These are phyloP conservation scores for Drymonia ruficornis DNA, from an alignment of 2,888 invertebrate species.

Conservation along the genomic window DNA sequence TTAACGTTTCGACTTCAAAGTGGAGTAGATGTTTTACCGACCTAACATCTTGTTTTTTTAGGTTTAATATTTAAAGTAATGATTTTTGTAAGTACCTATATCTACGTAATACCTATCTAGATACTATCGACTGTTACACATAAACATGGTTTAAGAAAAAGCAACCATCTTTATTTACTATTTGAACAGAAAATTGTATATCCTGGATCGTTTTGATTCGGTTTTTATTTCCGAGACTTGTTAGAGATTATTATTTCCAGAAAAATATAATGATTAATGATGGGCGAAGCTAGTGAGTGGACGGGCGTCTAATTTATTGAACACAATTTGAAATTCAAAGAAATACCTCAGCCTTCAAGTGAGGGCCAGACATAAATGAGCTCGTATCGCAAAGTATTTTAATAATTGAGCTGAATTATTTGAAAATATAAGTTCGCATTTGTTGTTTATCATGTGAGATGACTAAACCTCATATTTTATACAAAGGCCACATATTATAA, in stretches of 20 bases:
- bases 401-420: background rate
- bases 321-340: constrained; percentile 9
- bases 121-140: no score
- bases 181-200: background rate
- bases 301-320: background rate
- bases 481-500: constrained; percentile 1
- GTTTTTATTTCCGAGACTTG: background rate
- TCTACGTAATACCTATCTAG: no score
- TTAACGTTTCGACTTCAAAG: background rate
- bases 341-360: background rate
- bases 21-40: background rate
- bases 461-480: background rate
- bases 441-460: background rate
- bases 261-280: background rate
- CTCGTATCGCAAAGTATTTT: background rate
- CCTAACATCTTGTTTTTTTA: background rate
- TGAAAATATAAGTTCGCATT: background rate
- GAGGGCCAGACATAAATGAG: background rate
- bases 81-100: no score
- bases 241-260: background rate
- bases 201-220: background rate
- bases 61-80: no score
- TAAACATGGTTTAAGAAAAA: no score
- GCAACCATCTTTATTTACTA: no score
- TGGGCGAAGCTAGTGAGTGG: background rate